Base-by-base conservation (phyloP, 2,113 vertebrate genomes). In the Alosa alosa region DNA sequence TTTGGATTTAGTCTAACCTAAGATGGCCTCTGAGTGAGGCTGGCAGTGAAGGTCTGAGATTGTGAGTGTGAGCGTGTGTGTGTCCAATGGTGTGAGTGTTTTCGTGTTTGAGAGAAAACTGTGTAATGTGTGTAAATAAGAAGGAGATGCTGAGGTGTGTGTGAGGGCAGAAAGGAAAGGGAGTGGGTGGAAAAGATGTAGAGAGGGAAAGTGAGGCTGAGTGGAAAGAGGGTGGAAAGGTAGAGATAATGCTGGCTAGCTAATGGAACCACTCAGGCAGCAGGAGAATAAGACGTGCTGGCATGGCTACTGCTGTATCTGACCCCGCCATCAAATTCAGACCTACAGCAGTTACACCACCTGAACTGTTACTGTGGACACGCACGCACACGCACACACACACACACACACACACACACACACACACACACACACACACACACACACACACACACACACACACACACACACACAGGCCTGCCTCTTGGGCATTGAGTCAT, bases 331-430 rank as follows among this genome's bases (percentile, higher is more conserved):
- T 55, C 46, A 6, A 52, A 75, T n/a, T 72, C 25, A 36, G 46
- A 72, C 72, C 31, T 39, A 78, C 81, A 15, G 60, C 13, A 22
- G n/a, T 22, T 10, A 25, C 60, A 68, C 22, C n/a, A 68, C 6
- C 7, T 68, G 81, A 83, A 47, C 47, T 7, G 84, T 90, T 86
- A 55, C 84, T 83, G 84, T 81, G 50, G 84, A 82, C 25, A 83
- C 50, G 17, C 83, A 3, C n/a, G 13, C 47, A 60, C 50, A 64
- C 49, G 85, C 60, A 4, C 25, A 7, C 47, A 36, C 41, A 81
- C 22, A 64, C 60, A 25, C 60, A 68, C 60, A 68, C n/a, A 68
- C 22, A 9, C 60, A 7, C 60, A 60, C 50, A 64, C 49, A 86
- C 60, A 1, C 25, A 7, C 47, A 36, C 41, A 81, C 22, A 64